Conservation (phyloP, 2,113 vertebrate species). For the Heliornis fulica region DNA sequence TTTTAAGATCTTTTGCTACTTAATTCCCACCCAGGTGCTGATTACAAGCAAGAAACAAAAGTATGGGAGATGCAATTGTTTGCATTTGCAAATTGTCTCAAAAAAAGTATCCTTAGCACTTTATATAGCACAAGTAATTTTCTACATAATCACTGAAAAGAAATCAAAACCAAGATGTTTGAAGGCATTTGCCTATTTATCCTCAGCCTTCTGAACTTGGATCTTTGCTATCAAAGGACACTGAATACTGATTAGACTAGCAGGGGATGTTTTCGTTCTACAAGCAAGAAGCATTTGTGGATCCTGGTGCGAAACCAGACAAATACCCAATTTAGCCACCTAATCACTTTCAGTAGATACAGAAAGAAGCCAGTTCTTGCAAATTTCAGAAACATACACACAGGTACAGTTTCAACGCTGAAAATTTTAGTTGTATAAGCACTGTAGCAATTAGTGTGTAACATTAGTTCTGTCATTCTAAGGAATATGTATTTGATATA, state of each 20-base stretch:
- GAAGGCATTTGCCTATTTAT: not conserved
- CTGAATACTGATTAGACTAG: not conserved
- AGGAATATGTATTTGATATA: not conserved
- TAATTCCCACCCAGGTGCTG: not conserved
- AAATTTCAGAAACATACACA: not conserved
- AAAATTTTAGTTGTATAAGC: not conserved
- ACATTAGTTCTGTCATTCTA: not conserved
- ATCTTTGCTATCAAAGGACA: not conserved
- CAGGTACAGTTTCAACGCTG: not conserved
- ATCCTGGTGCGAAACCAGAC: not conserved
- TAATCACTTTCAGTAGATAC: not conserved
- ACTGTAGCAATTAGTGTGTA: not conserved
- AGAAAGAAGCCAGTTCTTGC: not conserved
- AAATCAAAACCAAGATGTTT: not conserved
- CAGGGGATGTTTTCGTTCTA: not conserved
- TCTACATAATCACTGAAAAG: not conserved
- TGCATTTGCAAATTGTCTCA: not conserved
- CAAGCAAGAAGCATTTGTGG: not conserved
- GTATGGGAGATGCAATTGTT: not conserved
- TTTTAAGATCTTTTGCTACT: not conserved
- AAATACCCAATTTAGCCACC: not conserved
- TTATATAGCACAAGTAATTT: not conserved
- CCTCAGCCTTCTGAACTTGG: not conserved
- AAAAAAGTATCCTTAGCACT: not conserved
- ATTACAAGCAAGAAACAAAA: not conserved